These are phyloP conservation scores for Phrynocephalus guinanensis DNA, from an alignment of 2,797 vertebrate species.

Conservation along the genomic window DNA sequence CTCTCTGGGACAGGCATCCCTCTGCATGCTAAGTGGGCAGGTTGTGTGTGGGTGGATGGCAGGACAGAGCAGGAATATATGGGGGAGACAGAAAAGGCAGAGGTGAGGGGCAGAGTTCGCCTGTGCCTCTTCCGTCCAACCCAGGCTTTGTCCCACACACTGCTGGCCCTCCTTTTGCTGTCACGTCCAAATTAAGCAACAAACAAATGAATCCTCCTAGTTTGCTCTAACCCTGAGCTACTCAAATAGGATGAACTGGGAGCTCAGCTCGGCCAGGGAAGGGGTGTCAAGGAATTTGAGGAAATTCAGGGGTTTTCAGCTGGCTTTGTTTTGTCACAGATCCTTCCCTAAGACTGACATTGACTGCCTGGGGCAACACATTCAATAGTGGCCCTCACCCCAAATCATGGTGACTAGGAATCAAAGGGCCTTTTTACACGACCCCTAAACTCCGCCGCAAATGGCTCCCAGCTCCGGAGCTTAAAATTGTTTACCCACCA, in stretches of 20 bases:
- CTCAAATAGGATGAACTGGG: neutral
- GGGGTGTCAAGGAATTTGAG: neutral
- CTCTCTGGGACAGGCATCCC: constrained; percentile 14
- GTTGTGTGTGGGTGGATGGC: neutral
- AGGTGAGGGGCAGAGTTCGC: neutral
- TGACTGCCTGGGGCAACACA: too few species aligned
- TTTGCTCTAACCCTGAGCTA: neutral
- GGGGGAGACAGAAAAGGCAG: neutral
- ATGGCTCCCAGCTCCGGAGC: too few species aligned
- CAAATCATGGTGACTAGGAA: too few species aligned
- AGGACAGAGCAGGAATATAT: neutral
- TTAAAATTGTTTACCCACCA: too few species aligned
- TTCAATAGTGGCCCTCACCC: too few species aligned
- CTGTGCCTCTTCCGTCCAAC: neutral
- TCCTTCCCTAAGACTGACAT: too few species aligned
- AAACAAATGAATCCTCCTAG: too few species aligned
- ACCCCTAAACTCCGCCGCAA: too few species aligned
- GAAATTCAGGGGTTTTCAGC: too few species aligned
- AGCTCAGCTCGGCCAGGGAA: too few species aligned
- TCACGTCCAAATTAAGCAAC: neutral
- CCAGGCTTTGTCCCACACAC: neutral
- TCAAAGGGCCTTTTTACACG: too few species aligned
- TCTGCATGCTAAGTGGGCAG: constrained; percentile 25
- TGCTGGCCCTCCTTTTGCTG: neutral
- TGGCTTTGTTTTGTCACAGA: too few species aligned